Evolutionary conservation across 1,140 invertebrate genomes (phyloP), one percentile per base, ranked within the genome.

Genomic region (Caenorhabditis briggsae): DNA sequence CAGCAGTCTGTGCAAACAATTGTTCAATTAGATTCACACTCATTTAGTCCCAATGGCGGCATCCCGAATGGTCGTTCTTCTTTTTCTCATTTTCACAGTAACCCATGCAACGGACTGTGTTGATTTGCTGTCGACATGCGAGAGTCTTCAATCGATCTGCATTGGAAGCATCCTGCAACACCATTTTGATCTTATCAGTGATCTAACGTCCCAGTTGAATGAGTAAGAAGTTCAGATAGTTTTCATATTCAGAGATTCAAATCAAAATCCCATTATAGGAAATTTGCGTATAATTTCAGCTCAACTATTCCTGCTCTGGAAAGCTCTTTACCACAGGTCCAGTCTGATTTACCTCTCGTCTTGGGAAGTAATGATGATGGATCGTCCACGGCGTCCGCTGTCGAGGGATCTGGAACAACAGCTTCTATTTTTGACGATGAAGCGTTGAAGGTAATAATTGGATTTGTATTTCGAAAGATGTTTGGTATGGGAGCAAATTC

Each of bases 281-380:
- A n/a, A n/a, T n/a, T n/a, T n/a, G n/a, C n/a, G n/a, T n/a, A n/a
- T n/a, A 64, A 64, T 82, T 58, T 41, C 58, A 85, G 84, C 33
- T 70, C 61, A n/a, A 23, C 84, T 5, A 20, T 85, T n/a, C 84
- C 84, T n/a, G 84, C 84, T 16, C 84, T 85, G 11, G 53, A 85
- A 56, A 70, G 41, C 16, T 58, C 64, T 20, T 16, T 85, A 20
- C 65, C 84, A 33, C 11, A 58, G 16, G 3, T 83, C 11, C 53
- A 61, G n/a, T 83, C 53, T 25, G 58, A 43, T 18, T 20, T 83
- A 1, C 53, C 58, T 7, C 43, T 61, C 23, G 59, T 59, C 5
- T 18, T 50, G 20, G 83, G 83, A 84, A 84, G 18, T 46, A 50
- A 50, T 50, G 59, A 25, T 41, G 83, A 83, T 83, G 82, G 25